Conservation (phyloP, 2,797 vertebrate species). For the Siniperca obscura region DNA sequence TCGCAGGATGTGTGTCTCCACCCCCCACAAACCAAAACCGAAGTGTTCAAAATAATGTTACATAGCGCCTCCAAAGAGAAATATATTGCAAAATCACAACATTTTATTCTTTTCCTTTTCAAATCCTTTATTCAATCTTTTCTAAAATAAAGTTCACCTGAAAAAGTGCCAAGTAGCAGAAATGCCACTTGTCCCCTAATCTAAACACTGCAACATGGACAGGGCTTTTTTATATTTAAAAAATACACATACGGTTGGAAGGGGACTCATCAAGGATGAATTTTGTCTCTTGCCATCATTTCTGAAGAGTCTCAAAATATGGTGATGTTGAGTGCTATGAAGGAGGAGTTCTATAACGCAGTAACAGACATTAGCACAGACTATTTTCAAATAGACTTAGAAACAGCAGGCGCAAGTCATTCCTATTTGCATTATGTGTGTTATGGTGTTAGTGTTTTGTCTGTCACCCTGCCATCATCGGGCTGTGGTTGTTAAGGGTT, state of each 20-base stretch:
- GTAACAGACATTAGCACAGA: background rate
- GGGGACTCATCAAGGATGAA: background rate
- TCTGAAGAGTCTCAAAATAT: background rate
- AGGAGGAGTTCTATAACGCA: background rate
- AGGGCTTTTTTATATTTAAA: background rate
- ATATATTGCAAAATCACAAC: too few species aligned
- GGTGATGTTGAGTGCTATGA: background rate
- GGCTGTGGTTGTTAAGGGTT: background rate
- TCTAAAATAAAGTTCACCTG: background rate
- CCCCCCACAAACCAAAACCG: background rate
- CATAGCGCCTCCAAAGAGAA: too few species aligned
- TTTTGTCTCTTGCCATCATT: background rate
- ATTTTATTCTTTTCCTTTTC: background rate
- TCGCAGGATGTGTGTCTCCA: background rate
- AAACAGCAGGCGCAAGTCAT: constrained; percentile 11
- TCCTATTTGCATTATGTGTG: constrained; percentile 10
- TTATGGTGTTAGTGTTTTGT: background rate
- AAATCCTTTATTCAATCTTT: background rate
- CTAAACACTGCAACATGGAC: background rate
- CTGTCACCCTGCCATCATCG: constrained; percentile 11
- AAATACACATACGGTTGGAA: background rate
- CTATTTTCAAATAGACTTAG: constrained; percentile 25
- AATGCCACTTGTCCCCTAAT: background rate
- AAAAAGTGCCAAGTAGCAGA: background rate
- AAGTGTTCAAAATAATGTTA: background rate